Evolutionary conservation across 2,113 vertebrate genomes (phyloP), one percentile per base, ranked within the genome.

Genomic region (Onychostruthus taczanowskii): DNA sequence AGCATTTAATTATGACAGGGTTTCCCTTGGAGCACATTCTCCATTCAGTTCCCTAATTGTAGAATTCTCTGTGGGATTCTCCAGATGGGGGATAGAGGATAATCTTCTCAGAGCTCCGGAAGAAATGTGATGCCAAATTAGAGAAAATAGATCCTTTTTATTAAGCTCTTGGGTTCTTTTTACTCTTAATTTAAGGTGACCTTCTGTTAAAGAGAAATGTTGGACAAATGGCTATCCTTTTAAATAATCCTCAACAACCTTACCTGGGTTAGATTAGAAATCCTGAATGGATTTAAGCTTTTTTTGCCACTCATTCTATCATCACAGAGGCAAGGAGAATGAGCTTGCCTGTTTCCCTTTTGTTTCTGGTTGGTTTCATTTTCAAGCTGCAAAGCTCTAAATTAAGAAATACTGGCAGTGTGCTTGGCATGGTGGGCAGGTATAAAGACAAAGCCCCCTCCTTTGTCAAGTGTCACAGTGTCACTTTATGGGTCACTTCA

Each of bases 111-210:
- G 93, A 90, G 91, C 90, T 96, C 90, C 27, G 67, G 94, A 94
- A 96, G 93, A 97, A 96, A 91, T 93, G 75, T 86, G 90, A 95
- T 95, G 93, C 93, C 95, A 96, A 93, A 97, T 96, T 92, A 96
- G 76, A 94, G 94, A 96, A 97, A 96, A 96, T 94, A 93, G 93
- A 96, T 97, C 88, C 91, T 93, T 96, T 96, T 97, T 92, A 95
- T 95, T 95, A 97, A 96, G 81, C 94, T 93, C 77, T 87, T 91
- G 83, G 86, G 49, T 69, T 95, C 74, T 78, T 95, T 88, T 93
- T 87, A 86, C 63, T 93, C 64, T 93, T 94, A 89, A 83, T 94
- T 94, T 97, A 94, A 91, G 94, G 74, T 97, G 90, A 96, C 92
- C 83, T 94, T 87, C 64, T 75, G 55, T 89, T 87, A 82, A 92